Evolutionary conservation across 2,888 invertebrate species (phyloP).

Genomic region (Idaea dimidiata): DNA sequence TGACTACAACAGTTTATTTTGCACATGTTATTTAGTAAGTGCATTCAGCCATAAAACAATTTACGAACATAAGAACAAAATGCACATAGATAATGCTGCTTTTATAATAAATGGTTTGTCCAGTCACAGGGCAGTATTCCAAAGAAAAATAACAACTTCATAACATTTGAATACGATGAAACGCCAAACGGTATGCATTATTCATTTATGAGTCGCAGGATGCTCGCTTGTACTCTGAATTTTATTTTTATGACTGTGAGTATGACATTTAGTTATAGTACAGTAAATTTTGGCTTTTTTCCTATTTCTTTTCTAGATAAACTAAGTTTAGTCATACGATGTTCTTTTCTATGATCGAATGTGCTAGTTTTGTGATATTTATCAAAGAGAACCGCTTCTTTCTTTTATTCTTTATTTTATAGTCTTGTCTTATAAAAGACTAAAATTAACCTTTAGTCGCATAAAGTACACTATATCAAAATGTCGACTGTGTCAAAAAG

Average conservation of each 20-base stretch:
- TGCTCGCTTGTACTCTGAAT: slow-evolving; percentile 42
- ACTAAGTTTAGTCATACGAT: slow-evolving; percentile 6
- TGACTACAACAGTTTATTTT: not conserved
- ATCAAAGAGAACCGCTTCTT: too few species aligned
- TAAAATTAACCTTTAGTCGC: too few species aligned
- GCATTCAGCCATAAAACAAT: slow-evolving; percentile 3
- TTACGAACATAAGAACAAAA: slow-evolving; percentile 3
- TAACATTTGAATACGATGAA: slow-evolving; percentile 68
- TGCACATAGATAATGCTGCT: slow-evolving; percentile 29
- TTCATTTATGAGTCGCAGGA: slow-evolving; percentile 49
- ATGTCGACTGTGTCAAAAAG: too few species aligned
- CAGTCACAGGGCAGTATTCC: slow-evolving; percentile 64
- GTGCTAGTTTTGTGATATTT: too few species aligned
- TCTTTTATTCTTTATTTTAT: too few species aligned
- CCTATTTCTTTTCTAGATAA: slow-evolving; percentile 14
- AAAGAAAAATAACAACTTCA: slow-evolving; percentile 67
- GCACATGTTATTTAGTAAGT: not conserved
- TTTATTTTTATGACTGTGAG: slow-evolving; percentile 39
- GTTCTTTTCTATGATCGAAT: not conserved
- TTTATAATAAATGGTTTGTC: slow-evolving; percentile 47
- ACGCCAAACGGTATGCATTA: slow-evolving; percentile 68
- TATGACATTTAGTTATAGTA: slow-evolving; percentile 25
- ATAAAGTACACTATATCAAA: too few species aligned
- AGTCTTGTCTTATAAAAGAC: too few species aligned
- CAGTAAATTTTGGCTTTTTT: slow-evolving; percentile 22